These are phyloP conservation scores for Brachionus koreanus DNA, from an alignment of 1,140 invertebrate genomes.

Conservation along the genomic window DNA sequence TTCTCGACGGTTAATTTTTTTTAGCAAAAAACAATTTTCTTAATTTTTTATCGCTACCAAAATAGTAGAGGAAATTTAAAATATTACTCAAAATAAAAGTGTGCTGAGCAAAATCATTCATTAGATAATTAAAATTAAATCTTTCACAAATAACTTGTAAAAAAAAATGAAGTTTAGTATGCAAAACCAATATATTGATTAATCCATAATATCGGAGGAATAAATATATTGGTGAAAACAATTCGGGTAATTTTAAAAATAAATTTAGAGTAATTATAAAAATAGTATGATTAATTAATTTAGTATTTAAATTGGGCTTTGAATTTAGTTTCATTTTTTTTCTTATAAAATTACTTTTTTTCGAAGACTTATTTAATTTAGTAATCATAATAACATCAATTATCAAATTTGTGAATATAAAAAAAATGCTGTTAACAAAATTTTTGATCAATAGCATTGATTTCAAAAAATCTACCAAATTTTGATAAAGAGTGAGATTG, in stretches of 20 bases:
- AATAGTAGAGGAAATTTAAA: background rate
- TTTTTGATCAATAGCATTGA: background rate
- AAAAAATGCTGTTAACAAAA: background rate
- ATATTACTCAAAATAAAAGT: background rate
- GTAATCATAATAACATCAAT: background rate
- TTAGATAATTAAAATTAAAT: background rate
- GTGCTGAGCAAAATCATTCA: background rate
- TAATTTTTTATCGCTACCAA: background rate
- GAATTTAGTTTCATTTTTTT: background rate
- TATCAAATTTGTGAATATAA: background rate
- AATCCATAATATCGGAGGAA: background rate
- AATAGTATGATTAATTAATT: background rate
- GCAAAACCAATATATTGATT: background rate
- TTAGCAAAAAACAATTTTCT: too few relatives aligned
- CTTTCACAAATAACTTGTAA: background rate
- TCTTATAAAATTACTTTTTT: background rate
- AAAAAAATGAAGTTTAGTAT: background rate
- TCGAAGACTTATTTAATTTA: background rate
- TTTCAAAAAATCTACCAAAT: background rate
- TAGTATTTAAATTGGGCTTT: background rate
- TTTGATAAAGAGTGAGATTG: background rate
- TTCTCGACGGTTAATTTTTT: too few relatives aligned
- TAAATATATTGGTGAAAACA: background rate
- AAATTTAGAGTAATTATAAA: background rate
- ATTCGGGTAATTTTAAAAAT: background rate